Conservation (phyloP, 2,888 invertebrate species). For the Philereme vetulata region DNA sequence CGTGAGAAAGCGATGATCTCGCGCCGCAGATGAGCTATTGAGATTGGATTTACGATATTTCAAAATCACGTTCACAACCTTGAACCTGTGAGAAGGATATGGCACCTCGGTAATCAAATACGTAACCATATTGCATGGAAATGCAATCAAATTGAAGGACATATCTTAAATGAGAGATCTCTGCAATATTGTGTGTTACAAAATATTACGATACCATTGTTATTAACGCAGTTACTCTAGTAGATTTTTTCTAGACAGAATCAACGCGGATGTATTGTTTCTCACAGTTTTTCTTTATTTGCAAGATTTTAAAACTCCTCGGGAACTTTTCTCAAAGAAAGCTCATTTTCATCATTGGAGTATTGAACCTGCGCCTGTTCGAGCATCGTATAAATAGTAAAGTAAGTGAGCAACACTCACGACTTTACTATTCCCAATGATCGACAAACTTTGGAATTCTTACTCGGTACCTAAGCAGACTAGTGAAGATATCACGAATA, state of each 20-base stretch:
- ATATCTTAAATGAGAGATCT: not conserved
- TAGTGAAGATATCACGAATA: no score
- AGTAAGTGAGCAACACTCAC: no score
- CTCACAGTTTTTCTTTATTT: slow-evolving; percentile 7
- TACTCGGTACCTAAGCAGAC: no score
- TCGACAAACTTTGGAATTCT: no score
- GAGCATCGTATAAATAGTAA: no score
- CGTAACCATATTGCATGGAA: slow-evolving; percentile 2
- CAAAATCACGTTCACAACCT: slow-evolving; percentile 76
- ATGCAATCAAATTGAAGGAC: not conserved
- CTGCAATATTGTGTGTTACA: no score
- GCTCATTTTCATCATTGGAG: slow-evolving; percentile 19
- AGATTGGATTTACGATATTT: slow-evolving; percentile 79
- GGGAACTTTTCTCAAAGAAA: slow-evolving; percentile 12
- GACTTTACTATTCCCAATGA: no score
- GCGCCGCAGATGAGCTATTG: slow-evolving; percentile 63
- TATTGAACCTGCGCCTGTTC: slow-evolving; percentile 24
- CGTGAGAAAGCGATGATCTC: slow-evolving; percentile 74
- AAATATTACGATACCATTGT: no score
- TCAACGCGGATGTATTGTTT: not conserved
- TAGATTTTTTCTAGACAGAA: no score
- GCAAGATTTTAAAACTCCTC: slow-evolving; percentile 4
- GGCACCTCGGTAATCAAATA: slow-evolving; percentile 53
- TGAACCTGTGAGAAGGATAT: slow-evolving; percentile 74
- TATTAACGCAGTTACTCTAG: no score